phyloP scores from a whole-genome alignment of 2,113 vertebrate genomes.

The Cisticola juncidis region DNA sequence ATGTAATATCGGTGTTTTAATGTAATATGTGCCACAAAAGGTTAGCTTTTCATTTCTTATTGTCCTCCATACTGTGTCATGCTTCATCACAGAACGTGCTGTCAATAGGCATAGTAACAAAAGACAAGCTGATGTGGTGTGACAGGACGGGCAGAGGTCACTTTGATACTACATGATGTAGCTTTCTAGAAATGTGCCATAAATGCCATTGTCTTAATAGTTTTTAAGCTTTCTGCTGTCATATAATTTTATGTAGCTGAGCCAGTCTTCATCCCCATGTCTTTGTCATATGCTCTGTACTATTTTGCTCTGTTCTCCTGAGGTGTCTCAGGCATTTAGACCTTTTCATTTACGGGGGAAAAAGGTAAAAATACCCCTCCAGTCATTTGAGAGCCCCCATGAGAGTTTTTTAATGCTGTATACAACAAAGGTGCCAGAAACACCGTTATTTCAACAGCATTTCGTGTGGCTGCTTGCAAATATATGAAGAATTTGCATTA shows the following conservation, averaged over 20 bases:
- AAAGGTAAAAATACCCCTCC: neutral
- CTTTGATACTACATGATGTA: neutral
- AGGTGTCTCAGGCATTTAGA: neutral
- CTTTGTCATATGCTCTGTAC: neutral
- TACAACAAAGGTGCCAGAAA: neutral
- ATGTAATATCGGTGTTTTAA: neutral
- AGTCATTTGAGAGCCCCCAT: neutral
- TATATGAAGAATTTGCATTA: neutral
- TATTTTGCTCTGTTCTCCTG: accelerated
- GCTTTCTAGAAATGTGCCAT: neutral
- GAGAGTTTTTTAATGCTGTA: neutral
- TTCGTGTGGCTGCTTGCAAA: neutral
- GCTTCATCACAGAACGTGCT: neutral
- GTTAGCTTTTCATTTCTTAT: constrained; percentile 31
- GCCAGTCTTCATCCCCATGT: neutral
- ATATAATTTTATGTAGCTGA: neutral
- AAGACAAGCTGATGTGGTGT: constrained; percentile 17
- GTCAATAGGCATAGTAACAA: constrained; percentile 7
- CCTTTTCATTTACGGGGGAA: neutral
- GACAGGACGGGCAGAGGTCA: neutral
- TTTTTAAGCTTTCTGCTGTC: neutral
- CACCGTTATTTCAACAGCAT: neutral
- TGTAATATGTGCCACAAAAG: neutral
- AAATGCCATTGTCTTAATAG: neutral
- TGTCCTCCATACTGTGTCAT: neutral